Evolutionary conservation across 2,113 vertebrate species (phyloP).

Genomic region (Pao palembangensis): DNA sequence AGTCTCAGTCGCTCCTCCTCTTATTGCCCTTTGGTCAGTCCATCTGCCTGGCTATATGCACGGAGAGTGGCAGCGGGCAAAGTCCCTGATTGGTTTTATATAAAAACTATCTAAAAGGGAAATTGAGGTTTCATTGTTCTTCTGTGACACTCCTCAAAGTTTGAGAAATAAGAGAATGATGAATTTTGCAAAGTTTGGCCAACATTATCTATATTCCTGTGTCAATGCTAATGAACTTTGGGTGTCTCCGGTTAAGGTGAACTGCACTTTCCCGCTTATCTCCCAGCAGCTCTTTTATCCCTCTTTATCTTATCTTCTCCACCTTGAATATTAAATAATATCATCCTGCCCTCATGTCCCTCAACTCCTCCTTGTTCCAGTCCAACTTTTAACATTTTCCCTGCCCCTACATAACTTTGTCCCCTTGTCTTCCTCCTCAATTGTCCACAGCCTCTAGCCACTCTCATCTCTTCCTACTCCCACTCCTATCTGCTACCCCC

Average conservation of each 20-base stretch:
- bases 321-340: conserved; percentile 44
- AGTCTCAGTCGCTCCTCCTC: conserved; percentile 53
- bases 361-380: conserved; percentile 20
- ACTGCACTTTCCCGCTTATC: conserved; percentile 38
- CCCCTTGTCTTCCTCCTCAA: conserved; percentile 5
- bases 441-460: conserved; percentile 21
- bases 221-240: conserved; percentile 40
- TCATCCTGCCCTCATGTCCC: conserved; percentile 12
- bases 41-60: conserved; percentile 32
- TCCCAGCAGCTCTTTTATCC: conserved; percentile 19
- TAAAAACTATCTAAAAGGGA: conserved; percentile 1
- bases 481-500: conserved; percentile 16
- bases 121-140: conserved; percentile 24
- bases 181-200: conserved; percentile 12
- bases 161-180: conserved; percentile 34
- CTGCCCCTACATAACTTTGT: conserved; percentile 20
- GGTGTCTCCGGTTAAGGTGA: conserved; percentile 38
- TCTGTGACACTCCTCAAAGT: conserved; percentile 18
- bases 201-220: conserved; percentile 20
- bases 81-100: conserved; percentile 19
- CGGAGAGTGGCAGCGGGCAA: conserved; percentile 9
- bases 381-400: conserved; percentile 40
- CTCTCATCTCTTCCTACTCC: conserved; percentile 28
- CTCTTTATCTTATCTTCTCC: conserved; percentile 32
- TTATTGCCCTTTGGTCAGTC: conserved; percentile 55